Base-by-base conservation (phyloP, 64 coral and sea anemone species). In the Hydrozoanthus tunicans region DNA sequence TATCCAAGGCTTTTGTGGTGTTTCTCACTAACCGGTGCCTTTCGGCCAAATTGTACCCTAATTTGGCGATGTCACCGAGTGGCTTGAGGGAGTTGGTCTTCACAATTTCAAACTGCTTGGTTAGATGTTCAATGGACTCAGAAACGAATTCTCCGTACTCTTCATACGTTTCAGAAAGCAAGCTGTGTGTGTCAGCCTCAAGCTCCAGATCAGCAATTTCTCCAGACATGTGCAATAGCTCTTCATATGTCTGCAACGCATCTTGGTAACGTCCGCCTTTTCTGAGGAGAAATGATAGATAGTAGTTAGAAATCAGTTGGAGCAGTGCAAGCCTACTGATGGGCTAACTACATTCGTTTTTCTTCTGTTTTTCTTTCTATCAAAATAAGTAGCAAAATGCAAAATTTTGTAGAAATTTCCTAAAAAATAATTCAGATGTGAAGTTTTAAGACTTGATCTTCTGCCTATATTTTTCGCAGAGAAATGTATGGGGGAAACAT, bases 161-260 rank as follows among this genome's bases (percentile, higher is more conserved):
- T 8, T 89, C 84, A 11, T 89, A 89, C 0, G 84, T 89, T 53
- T 89, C 84, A 64, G 84, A 89, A 43, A 74, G 68, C 27, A 89
- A 6, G 10, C 68, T 73, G 24, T 89, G 84, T 17, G 52, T 7
- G 68, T 89, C 84, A 3, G 68, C 84, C 54, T 89, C 84, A 5
- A 89, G 53, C 15, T 73, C 84, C 17, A 73, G 8, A 71, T 89
- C 84, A 3, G 15, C 26, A 7, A 73, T 89, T 68, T 89, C 84
- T 89, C 5, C 73, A 73, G 84, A 89, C 53, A 89, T 5, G 53
- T 51, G 51, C 68, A 89, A 54, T 27, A 74, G 53, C 17, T 89
- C 84, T 17, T 89, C 25, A 7, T 74, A 89, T 8, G 53, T 89
- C 8, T 25, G 15, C 24, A 89, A 73, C 14, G 67, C 84, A 53